A percentile compares a stretch with the other conserved stretches of the same genome.
These are phyloP conservation scores for Thaleichthys pacificus DNA, from an alignment of 2,797 vertebrate genomes.

Conservation along the genomic window DNA sequence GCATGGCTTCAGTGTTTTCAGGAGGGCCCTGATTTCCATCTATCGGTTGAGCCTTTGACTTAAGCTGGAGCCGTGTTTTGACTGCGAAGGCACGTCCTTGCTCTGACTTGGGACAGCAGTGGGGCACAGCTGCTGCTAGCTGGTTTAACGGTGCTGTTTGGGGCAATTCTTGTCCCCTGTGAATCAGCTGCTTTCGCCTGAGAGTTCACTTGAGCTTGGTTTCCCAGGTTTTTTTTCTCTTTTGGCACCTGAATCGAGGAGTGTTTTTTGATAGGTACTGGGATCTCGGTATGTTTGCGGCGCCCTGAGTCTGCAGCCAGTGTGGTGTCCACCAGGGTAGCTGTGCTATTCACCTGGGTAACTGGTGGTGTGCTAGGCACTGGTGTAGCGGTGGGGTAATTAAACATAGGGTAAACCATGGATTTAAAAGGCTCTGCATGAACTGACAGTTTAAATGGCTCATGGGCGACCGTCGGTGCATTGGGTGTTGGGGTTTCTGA, in stretches of 20 bases:
- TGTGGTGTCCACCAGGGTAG: too few species aligned
- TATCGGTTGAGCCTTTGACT: slow-evolving; percentile 11
- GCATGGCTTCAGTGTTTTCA: neutral
- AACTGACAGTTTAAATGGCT: too few species aligned
- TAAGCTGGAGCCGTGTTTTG: neutral
- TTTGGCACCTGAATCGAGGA: neutral
- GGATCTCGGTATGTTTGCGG: neutral
- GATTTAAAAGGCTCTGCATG: neutral
- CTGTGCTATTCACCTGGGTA: neutral
- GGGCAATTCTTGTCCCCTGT: neutral
- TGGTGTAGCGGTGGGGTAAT: too few species aligned
- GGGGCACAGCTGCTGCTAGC: neutral
- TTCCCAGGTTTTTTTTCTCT: neutral
- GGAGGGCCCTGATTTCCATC: neutral
- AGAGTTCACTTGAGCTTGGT: slow-evolving; percentile 3
- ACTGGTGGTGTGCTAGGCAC: neutral
- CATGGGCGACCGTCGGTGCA: too few species aligned
- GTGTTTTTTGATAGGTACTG: neutral
- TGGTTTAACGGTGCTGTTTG: neutral
- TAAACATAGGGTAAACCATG: too few species aligned
- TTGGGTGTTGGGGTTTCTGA: neutral
- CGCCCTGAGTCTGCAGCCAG: neutral
- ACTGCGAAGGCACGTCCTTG: neutral
- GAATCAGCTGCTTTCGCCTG: slow-evolving; percentile 22
- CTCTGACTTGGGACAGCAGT: neutral